Evolutionary conservation across 2,888 invertebrate genomes (phyloP), one percentile per base, ranked within the genome.

Genomic region (Aporophyla lueneburgensis): DNA sequence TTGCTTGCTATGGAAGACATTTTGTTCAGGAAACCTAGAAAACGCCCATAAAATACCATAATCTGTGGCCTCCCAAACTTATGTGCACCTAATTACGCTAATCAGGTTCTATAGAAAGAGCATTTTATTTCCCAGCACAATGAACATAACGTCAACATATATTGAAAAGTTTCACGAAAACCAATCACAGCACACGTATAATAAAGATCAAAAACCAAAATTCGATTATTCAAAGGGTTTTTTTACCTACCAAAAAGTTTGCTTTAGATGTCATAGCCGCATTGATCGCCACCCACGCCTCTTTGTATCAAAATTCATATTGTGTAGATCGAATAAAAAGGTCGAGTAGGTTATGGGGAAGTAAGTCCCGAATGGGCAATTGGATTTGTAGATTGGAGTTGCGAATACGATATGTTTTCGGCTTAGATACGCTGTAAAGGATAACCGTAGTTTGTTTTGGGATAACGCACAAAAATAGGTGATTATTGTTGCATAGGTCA

Each of bases 341-440:
- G 86, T 83, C 40, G 61, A 70, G 56, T 74, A 46, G 66, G 63
- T 71, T 40, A 54, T 65, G 51, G 53, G 27, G 33, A 77, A 73
- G 67, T 61, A 76, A 74, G 71, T 86, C 80, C 77, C 86, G 54
- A 74, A 74, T 70, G 66, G 67, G 68, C 74, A 76, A 84, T 85
- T 86, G 71, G 53, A 83, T 83, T 79, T 72, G 68, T 72, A 51
- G 79, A 24, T 67, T 49, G 46, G 49, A 80, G 75, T 74, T 76
- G 43, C 77, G 69, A 72, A 76, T 72, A 77, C 51, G 59, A 63
- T 59, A 73, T 73, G 54, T 72, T 74, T 86, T 75, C n/a, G 14
- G 65, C 24, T 70, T 69, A 53, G 56, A 70, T 56, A 58, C 24
- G 53, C 9, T 9, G 10, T 43, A 24, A 46, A 43, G 24, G 9